A percentile compares a stretch with the other conserved stretches of the same genome.
phyloP scores from a whole-genome alignment of 2,888 invertebrate species.

The Drosophila ustulata region DNA sequence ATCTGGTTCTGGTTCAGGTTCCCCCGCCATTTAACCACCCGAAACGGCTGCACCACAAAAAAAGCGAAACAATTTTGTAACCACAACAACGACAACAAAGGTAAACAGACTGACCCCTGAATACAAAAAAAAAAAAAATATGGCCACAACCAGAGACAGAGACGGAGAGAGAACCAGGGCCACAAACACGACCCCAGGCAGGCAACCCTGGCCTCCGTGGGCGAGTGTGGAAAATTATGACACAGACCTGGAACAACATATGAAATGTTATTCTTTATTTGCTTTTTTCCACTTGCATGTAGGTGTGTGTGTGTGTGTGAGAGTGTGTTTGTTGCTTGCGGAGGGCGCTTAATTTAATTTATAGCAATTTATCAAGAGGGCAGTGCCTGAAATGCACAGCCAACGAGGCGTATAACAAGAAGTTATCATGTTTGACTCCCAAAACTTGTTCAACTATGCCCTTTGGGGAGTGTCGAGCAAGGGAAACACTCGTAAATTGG shows the following conservation, averaged over 20 bases:
- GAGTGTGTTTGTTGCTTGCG: constrained; percentile 23
- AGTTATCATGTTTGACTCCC: constrained; percentile 30
- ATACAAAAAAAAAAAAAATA: constrained; percentile 41
- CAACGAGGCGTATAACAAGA: constrained; percentile 71
- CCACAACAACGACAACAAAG: constrained; percentile 72
- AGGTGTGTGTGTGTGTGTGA: constrained; percentile 28
- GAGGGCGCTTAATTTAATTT: constrained; percentile 72
- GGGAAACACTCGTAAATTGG: constrained; percentile 1
- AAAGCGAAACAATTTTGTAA: constrained; percentile 59
- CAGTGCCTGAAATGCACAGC: constrained; percentile 49
- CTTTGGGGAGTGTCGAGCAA: not conserved
- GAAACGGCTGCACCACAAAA: constrained; percentile 18
- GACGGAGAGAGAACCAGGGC: constrained; percentile 16
- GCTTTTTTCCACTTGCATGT: constrained; percentile 40
- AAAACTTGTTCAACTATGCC: constrained; percentile 6
- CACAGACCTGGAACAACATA: constrained; percentile 55
- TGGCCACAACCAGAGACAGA: constrained; percentile 31
- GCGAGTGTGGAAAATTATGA: constrained; percentile 61
- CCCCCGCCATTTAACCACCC: constrained; percentile 54
- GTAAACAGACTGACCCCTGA: constrained; percentile 64
- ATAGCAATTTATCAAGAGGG: constrained; percentile 71
- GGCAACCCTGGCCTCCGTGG: constrained; percentile 2
- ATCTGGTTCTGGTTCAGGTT: constrained; percentile 21
- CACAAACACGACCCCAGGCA: constrained; percentile 8
- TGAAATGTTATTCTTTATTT: constrained; percentile 67